Base-by-base conservation (phyloP, 1,140 invertebrate species). In the Grapholita molesta region DNA sequence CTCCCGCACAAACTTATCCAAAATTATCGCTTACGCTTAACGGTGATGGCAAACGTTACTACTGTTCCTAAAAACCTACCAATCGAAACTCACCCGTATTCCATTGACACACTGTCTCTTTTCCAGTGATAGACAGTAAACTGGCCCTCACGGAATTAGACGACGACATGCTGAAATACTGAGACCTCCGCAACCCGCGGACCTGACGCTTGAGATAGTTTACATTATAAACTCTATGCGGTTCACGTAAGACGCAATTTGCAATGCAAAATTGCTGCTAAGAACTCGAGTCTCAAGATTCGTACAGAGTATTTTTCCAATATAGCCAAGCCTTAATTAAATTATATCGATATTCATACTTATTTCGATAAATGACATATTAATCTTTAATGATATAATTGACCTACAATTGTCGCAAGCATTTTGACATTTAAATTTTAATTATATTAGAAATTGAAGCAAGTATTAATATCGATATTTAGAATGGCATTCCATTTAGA, bases 101-200 rank as follows among this genome's bases (percentile, higher is more conserved):
- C 4, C 8, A 28, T 11, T 67, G 48, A 57, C 21, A 38, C 18
- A n/a, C 48, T 8, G 53, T 64, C 25, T 65, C 77, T 38, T 67
- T 88, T 85, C n/a, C 86, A 91, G 89, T 79, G 87, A 91, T 89
- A 88, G 89, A 91, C 87, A 89, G 87, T 91, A 91, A 91, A 79
- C 65, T 85, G 70, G 83, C 86, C 77, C 86, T 90, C 77, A 83
- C 86, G 32, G 83, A 88, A 48, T 75, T 88, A 38, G 84, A 84
- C 72, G 83, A 87, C 67, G 83, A 88, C 42, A 70, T 88, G 64
- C 77, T 87, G 73, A 88, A 89, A 78, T 90, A 88, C 76, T 90
- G 81, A 90, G 70, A 67, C 48, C 25, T n/a, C n/a, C 61, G 61
- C 23, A 23, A 7, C 53, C 9, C 23, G 21, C 21, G 21, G 23